phyloP scores from a whole-genome alignment of 2,888 invertebrate species.

The Epirrhoe alternata region DNA sequence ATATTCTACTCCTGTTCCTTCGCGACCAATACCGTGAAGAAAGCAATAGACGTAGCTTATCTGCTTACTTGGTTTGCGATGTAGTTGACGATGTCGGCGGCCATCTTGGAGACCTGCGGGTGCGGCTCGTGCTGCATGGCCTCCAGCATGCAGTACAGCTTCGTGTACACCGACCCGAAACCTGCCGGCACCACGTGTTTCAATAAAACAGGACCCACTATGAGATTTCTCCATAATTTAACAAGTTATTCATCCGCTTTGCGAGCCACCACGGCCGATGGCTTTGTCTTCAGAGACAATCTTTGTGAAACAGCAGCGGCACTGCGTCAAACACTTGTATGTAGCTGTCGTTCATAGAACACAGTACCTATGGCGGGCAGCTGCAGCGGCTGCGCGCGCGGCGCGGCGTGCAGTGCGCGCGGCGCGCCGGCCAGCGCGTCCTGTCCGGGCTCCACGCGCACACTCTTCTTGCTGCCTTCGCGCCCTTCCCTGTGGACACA shows the following conservation, averaged over 20 bases:
- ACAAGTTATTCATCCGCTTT: too few species aligned
- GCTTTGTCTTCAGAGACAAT: too few species aligned
- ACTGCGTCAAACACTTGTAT: too few species aligned
- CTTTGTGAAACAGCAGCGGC: too few species aligned
- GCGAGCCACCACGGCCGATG: too few species aligned
- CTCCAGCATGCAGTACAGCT: constrained; percentile 94
- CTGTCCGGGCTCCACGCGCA: constrained; percentile 62
- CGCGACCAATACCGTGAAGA: too few species aligned
- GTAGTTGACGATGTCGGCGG: constrained; percentile 90
- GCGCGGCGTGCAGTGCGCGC: constrained; percentile 46
- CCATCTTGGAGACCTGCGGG: constrained; percentile 92
- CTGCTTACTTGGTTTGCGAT: constrained; percentile 88
- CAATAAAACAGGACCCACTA: neutral
- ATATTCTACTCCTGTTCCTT: too few species aligned
- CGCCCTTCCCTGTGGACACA: constrained; percentile 9
- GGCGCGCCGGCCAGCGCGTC: constrained; percentile 63
- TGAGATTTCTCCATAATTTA: too few species aligned
- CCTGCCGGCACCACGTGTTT: constrained; percentile 50
- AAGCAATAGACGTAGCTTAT: too few species aligned
- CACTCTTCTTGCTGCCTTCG: constrained; percentile 35
- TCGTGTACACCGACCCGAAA: constrained; percentile 93
- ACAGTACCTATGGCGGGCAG: constrained; percentile 72
- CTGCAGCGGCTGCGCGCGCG: constrained; percentile 47
- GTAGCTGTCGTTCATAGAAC: too few species aligned
- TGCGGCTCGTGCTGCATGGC: constrained; percentile 94